Conservation (phyloP, 2,797 vertebrate genomes). For the Diglossa cyanea region DNA sequence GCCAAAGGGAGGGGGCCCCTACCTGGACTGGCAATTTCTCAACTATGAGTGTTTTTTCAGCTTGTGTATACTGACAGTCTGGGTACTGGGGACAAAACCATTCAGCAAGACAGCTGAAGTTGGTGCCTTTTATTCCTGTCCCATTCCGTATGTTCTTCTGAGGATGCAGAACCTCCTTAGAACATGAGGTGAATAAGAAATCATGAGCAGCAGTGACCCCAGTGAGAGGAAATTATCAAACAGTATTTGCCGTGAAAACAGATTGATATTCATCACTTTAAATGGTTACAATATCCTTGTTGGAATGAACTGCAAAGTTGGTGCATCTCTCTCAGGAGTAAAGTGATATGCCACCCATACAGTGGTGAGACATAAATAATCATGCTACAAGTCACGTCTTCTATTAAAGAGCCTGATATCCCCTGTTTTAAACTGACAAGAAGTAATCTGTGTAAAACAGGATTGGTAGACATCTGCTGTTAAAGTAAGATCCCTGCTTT, state of each 20-base stretch:
- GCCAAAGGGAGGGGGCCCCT: background rate
- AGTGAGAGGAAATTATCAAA: background rate
- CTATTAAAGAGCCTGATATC: background rate
- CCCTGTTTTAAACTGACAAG: background rate
- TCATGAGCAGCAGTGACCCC: background rate
- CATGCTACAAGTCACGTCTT: background rate
- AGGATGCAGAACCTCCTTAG: background rate
- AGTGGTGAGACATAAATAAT: background rate
- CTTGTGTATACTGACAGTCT: background rate
- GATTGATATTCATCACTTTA: background rate
- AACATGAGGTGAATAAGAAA: background rate
- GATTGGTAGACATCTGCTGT: background rate
- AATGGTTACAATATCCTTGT: background rate
- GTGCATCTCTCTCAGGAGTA: background rate
- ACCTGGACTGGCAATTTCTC: background rate
- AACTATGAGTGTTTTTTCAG: background rate
- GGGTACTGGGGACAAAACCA: background rate
- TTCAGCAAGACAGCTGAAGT: background rate
- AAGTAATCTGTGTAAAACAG: background rate
- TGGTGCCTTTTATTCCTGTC: background rate
- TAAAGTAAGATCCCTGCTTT: background rate
- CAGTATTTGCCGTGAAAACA: background rate
- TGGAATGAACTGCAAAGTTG: slow-evolving; percentile 12
- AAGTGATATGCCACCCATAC: background rate
- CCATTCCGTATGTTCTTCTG: background rate